Percentiles rank a stretch among this genome's conserved stretches.
Conservation (phyloP, 2,797 vertebrate genomes). For the Linurgus olivaceus region DNA sequence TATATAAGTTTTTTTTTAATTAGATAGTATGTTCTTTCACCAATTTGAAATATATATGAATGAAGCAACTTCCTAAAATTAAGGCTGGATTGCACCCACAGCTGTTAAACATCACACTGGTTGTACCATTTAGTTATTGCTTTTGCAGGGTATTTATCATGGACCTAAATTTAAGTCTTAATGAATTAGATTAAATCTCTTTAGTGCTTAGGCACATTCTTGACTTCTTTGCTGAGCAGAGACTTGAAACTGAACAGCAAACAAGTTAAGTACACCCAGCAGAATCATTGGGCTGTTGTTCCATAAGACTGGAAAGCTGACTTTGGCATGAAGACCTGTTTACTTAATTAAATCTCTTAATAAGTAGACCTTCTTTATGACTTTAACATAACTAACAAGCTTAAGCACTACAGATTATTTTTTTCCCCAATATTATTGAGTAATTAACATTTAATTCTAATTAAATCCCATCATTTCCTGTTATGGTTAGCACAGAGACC, state of each 20-base stretch:
- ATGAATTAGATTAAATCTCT: not conserved
- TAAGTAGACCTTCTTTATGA: slow-evolving; percentile 27
- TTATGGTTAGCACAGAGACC: not conserved
- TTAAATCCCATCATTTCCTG: slow-evolving; percentile 1
- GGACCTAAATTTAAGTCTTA: not conserved
- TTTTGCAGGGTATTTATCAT: not conserved
- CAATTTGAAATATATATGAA: not conserved
- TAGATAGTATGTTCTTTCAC: not conserved
- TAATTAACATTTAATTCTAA: slow-evolving; percentile 61
- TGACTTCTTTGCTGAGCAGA: not conserved
- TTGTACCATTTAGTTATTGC: not conserved
- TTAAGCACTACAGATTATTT: slow-evolving; percentile 27
- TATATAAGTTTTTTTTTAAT: not conserved
- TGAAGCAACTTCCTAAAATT: not conserved
- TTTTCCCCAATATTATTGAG: slow-evolving; percentile 50
- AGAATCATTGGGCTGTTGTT: slow-evolving; percentile 6
- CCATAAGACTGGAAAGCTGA: slow-evolving; percentile 1
- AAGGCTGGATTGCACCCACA: not conserved
- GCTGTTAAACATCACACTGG: not conserved
- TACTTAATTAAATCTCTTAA: slow-evolving; percentile 48
- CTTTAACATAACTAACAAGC: slow-evolving; percentile 38
- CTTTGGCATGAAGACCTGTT: slow-evolving; percentile 48
- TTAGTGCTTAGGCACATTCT: not conserved
- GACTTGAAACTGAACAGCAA: not conserved
- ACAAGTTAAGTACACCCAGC: not conserved